Conservation (phyloP, 2,113 vertebrate species). For the Glaucomys volans region DNA sequence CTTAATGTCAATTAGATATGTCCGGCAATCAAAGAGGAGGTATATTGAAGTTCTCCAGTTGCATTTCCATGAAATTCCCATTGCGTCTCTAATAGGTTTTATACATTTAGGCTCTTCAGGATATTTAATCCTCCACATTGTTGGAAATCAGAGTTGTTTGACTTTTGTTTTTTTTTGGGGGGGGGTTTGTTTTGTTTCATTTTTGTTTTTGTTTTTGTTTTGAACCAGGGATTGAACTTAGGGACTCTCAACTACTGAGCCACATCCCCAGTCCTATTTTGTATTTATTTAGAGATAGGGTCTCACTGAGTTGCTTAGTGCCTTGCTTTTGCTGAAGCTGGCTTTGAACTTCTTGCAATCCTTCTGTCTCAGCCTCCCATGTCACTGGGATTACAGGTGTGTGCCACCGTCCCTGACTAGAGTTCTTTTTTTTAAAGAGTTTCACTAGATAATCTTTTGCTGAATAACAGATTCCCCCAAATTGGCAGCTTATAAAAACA, state of each 20-base stretch:
- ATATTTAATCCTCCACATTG: neutral
- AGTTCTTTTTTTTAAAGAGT: neutral
- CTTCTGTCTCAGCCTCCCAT: no score
- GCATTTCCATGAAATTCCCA: slow-evolving; percentile 44
- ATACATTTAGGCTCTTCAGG: neutral
- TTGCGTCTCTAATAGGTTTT: slow-evolving; percentile 35
- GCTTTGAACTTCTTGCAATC: no score
- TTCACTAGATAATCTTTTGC: slow-evolving; percentile 23
- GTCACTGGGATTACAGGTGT: no score
- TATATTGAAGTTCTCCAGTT: slow-evolving; percentile 11
- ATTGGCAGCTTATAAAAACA: neutral
- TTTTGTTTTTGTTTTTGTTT: no score
- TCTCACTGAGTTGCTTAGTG: no score
- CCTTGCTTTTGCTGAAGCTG: no score
- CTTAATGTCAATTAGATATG: neutral
- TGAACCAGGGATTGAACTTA: no score
- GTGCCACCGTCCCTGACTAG: no score
- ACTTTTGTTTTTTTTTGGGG: no score
- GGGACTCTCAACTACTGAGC: neutral
- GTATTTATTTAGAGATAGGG: neutral
- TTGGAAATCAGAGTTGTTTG: neutral
- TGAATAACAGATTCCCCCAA: slow-evolving; percentile 24
- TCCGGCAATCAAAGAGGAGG: neutral
- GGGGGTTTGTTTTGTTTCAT: no score
- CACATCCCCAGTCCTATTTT: neutral